phyloP scores from a whole-genome alignment of 2,888 invertebrate genomes.

The Acheta domesticus region DNA sequence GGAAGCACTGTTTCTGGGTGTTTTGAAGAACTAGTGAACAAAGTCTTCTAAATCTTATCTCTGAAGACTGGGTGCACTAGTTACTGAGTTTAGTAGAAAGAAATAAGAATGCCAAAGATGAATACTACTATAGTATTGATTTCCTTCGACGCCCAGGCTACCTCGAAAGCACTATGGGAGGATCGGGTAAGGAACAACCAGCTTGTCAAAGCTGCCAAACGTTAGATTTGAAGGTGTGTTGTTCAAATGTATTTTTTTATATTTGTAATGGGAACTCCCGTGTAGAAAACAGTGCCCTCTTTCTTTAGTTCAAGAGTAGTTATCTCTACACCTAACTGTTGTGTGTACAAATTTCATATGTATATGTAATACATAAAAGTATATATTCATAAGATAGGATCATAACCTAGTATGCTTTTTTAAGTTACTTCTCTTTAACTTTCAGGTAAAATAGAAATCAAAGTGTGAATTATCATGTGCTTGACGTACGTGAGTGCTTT shows the following conservation, averaged over 20 bases:
- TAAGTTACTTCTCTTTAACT: background rate
- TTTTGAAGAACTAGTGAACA: background rate
- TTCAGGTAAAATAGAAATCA: background rate
- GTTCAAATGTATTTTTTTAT: background rate
- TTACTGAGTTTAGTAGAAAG: slow-evolving; percentile 20
- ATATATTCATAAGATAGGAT: background rate
- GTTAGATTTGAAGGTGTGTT: slow-evolving; percentile 27
- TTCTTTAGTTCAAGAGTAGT: slow-evolving; percentile 2
- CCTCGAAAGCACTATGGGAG: slow-evolving; percentile 3
- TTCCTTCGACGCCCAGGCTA: slow-evolving; percentile 24
- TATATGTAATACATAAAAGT: background rate
- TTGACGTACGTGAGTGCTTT: background rate
- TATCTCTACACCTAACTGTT: background rate
- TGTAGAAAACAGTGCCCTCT: slow-evolving; percentile 22
- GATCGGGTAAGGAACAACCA: slow-evolving; percentile 29
- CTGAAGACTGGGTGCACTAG: background rate
- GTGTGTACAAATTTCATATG: slow-evolving; percentile 18
- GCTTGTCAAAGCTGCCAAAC: slow-evolving; percentile 32
- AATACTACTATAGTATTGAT: slow-evolving; percentile 22
- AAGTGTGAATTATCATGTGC: background rate
- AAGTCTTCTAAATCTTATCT: background rate
- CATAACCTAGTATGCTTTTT: background rate
- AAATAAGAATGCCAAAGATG: slow-evolving; percentile 23
- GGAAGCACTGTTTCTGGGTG: slow-evolving; percentile 21
- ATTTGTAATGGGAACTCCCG: slow-evolving; percentile 18